Percentiles rank a stretch among this genome's conserved stretches.
phyloP scores from a whole-genome alignment of 2,113 vertebrate genomes.

The Sialia sialis region DNA sequence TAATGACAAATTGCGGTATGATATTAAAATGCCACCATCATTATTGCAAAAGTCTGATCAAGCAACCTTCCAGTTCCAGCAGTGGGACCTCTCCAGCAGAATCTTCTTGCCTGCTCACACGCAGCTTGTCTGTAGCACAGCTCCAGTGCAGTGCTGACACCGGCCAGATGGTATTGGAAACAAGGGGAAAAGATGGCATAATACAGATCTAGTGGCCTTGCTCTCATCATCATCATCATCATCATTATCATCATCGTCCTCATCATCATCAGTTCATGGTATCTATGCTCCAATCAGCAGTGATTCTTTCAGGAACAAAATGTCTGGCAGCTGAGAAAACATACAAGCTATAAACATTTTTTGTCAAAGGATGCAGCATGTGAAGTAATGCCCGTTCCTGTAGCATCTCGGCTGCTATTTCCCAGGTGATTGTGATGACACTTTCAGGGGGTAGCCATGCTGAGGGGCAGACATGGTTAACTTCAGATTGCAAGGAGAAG shows the following conservation, averaged over 20 bases:
- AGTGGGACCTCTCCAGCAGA: conserved; percentile 51
- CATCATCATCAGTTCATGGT: conserved; percentile 46
- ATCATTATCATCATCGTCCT: conserved; percentile 57
- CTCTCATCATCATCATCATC: conserved; percentile 35
- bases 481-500: conserved; percentile 68
- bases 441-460: conserved; percentile 56
- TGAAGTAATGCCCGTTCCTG: conserved; percentile 73
- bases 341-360: conserved; percentile 74
- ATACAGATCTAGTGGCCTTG: conserved; percentile 67
- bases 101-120: conserved; percentile 53
- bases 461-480: conserved; percentile 51
- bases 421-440: conserved; percentile 65
- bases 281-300: conserved; percentile 61
- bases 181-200: conserved; percentile 31
- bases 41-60: conserved; percentile 68
- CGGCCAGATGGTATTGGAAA: conserved; percentile 45
- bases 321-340: conserved; percentile 72
- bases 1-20: conserved; percentile 52
- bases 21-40: conserved; percentile 51
- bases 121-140: conserved; percentile 63
- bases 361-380: conserved; percentile 67
- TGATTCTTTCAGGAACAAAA: conserved; percentile 65
- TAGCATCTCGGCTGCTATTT: conserved; percentile 57
- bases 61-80: conserved; percentile 33
- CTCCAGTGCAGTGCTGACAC: conserved; percentile 45